Evolutionary conservation across 2,113 vertebrate species (phyloP).

Genomic region (Sylvicapra grimmia): DNA sequence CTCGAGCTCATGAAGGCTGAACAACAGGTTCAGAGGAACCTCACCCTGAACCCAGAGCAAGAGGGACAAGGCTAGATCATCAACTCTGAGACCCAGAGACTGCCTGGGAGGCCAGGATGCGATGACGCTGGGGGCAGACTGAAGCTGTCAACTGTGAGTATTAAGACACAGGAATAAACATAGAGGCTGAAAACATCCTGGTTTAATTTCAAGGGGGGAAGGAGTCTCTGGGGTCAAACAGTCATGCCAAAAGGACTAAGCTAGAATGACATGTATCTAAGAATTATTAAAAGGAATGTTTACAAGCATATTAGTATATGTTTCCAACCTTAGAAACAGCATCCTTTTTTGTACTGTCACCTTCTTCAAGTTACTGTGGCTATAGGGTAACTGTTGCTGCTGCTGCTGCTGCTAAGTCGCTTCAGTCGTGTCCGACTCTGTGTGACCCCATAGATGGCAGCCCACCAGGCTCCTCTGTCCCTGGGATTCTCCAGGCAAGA

Average conservation of each 20-base stretch:
- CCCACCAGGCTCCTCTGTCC: no score
- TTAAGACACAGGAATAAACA: neutral
- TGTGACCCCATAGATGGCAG: no score
- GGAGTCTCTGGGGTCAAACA: neutral
- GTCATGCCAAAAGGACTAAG: neutral
- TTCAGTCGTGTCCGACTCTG: no score
- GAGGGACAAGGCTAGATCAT: no score
- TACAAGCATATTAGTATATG: neutral
- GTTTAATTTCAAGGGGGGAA: neutral
- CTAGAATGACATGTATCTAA: neutral
- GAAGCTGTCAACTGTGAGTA: neutral
- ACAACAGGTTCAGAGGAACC: accelerated
- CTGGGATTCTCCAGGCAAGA: no score
- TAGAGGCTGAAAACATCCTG: neutral
- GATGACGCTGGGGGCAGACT: accelerated
- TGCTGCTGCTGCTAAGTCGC: no score
- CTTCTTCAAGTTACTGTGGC: neutral
- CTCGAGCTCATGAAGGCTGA: neutral
- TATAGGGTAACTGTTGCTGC: no score
- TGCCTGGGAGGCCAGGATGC: accelerated
- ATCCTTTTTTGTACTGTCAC: neutral
- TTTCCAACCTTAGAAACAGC: neutral
- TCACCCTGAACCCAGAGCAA: neutral
- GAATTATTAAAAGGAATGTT: neutral
- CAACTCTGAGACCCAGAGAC: neutral